A percentile compares a stretch with the other conserved stretches of the same genome.
Conservation (phyloP, 2,113 vertebrate genomes). For the Thinocorus orbignyianus region DNA sequence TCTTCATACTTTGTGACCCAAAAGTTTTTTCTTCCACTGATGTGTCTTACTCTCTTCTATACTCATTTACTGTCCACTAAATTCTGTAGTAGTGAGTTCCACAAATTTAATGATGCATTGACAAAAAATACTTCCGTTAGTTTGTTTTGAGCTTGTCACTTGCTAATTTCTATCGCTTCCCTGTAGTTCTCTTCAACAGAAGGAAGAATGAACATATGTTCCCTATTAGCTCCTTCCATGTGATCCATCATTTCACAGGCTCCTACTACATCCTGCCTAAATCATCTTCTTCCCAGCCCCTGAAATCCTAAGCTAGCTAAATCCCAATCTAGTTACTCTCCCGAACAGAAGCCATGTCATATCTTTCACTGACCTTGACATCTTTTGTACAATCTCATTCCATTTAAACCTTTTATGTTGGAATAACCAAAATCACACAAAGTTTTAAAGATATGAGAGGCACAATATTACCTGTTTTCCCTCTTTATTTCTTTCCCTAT, state of each 20-base stretch:
- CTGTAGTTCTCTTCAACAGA: not conserved
- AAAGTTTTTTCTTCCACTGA: not conserved
- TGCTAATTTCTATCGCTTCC: not conserved
- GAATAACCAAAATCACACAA: not conserved
- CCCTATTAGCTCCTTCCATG: not conserved
- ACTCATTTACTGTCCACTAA: not conserved
- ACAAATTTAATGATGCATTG: not conserved
- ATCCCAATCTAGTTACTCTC: not conserved
- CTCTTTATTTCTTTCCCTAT: not conserved
- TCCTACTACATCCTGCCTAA: not conserved
- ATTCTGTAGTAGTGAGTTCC: not conserved
- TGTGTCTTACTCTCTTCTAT: not conserved
- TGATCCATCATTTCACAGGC: not conserved
- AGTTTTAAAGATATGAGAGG: not conserved
- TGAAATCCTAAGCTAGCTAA: conserved; percentile 9
- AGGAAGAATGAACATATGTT: not conserved
- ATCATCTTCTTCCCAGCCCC: not conserved
- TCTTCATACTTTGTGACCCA: not conserved
- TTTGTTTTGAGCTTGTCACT: not conserved
- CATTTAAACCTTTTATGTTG: not conserved
- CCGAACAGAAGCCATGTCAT: not conserved
- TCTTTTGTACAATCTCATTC: not conserved
- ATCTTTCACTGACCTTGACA: not conserved
- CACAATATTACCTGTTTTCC: not conserved
- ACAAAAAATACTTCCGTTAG: not conserved